A percentile compares a stretch with the other conserved stretches of the same genome.
phyloP scores from a whole-genome alignment of 2,113 vertebrate species.

The Phalacrocorax aristotelis region DNA sequence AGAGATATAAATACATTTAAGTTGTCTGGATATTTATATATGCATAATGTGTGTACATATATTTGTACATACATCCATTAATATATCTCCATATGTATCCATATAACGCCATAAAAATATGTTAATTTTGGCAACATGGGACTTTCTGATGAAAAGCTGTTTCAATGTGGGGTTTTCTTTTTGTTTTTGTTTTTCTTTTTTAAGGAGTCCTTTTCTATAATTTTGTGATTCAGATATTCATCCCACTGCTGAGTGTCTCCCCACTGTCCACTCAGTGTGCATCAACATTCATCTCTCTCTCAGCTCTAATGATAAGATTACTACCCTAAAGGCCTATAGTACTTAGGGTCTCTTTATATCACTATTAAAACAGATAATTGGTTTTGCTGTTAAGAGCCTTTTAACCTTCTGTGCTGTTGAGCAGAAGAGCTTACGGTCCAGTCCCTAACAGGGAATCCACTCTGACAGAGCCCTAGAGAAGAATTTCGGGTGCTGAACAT shows the following conservation, averaged over 20 bases:
- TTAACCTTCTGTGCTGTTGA: neutral
- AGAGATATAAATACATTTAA: neutral
- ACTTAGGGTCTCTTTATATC: neutral
- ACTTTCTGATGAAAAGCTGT: neutral
- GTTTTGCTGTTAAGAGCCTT: neutral
- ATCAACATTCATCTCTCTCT: neutral
- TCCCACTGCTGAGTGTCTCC: neutral
- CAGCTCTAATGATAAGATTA: neutral
- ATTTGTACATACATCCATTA: neutral
- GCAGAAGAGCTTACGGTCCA: neutral
- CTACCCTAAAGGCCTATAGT: neutral
- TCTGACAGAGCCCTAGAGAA: neutral
- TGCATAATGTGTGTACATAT: neutral
- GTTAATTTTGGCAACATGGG: neutral
- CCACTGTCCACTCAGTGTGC: neutral
- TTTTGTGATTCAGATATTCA: neutral
- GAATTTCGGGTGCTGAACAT: neutral
- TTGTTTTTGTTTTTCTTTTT: neutral
- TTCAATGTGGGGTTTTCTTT: neutral
- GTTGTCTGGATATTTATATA: neutral
- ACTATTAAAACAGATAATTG: slow-evolving; percentile 14
- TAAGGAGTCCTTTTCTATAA: neutral
- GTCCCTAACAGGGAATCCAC: neutral
- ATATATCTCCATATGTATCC: neutral
- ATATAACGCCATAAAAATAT: neutral